Evolutionary conservation across 35 echinoderm and acorn worm genomes (phyloP).

Genomic region (Heliocidaris tuberculata): DNA sequence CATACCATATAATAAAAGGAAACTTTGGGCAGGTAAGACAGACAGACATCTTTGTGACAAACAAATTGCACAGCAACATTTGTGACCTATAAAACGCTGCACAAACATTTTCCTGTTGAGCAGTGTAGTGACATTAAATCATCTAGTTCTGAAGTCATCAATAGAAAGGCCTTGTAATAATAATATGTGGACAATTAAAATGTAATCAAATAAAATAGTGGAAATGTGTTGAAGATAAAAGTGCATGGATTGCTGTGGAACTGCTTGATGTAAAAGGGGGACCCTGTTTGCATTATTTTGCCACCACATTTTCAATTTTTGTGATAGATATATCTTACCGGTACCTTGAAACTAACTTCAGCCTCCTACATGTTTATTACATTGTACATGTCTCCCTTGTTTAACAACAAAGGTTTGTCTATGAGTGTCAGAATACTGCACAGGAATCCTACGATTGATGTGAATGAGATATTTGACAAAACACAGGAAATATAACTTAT

Average conservation of each 20-base stretch:
- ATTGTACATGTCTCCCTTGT: background rate
- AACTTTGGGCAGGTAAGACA: constrained; percentile 24
- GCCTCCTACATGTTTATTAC: background rate
- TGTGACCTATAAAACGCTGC: background rate
- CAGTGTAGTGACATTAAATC: background rate
- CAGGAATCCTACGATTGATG: background rate
- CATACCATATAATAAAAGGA: constrained; percentile 42
- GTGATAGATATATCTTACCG: background rate
- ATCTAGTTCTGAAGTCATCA: background rate
- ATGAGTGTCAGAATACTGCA: background rate
- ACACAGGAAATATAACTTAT: background rate
- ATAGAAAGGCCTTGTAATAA: background rate
- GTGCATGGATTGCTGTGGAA: background rate
- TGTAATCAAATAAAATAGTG: background rate
- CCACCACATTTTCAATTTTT: background rate
- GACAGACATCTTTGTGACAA: background rate
- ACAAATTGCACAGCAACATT: background rate
- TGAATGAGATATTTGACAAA: background rate
- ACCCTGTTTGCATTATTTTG: background rate
- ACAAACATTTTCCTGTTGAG: background rate
- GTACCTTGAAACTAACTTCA: background rate
- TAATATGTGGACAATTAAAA: background rate
- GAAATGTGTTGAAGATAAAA: background rate
- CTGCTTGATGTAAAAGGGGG: background rate
- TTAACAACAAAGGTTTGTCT: background rate